Base-by-base conservation (phyloP, 2,797 vertebrate genomes). In the Enteromius radiatus region DNA sequence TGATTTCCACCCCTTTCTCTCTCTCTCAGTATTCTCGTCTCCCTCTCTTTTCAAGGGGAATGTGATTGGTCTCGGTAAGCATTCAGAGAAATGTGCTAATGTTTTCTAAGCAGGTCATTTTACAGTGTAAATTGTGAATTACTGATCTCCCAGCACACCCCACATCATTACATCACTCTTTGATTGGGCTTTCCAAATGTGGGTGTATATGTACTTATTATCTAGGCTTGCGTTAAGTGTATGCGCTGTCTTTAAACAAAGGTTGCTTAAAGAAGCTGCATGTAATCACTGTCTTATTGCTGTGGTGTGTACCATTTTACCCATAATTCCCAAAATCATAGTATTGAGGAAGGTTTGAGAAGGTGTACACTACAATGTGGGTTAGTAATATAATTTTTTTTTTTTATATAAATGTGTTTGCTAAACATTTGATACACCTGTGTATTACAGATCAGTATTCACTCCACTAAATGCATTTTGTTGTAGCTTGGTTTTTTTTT, bases 41-140 rank as follows among this genome's bases (percentile, higher is more conserved):
- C 91, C 88, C 91, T 90, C 82, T 88, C 78, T 61, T 45, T 78
- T 76, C 68, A 83, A 85, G 59, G 82, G 68, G 49, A 70, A 67
- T 61, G 77, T 71, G 91, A 87, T 94, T 94, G 93, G 90, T 93
- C 94, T 93, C 89, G 91, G 90, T 91, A 91, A 91, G 92, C 89
- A 89, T 91, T 91, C 92, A 92, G 90, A 93, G 91, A 90, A 74
- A 77, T 87, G 88, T 91, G 91, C 92, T 93, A 93, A 91, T 91
- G 90, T 92, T 93, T 93, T 89, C 87, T 91, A 91, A 89, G 91
- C 91, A 88, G 90, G 91, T 91, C 92, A 90, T 93, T 94, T 92
- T 88, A 81, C 86, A 71, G 64, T 87, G 91, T 93, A 90, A 94
- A 93, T 93, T 93, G 90, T 91, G 89, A 92, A 93, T 94, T 92